Conservation (phyloP, 2,888 invertebrate genomes). For the Octonoba sinensis region DNA sequence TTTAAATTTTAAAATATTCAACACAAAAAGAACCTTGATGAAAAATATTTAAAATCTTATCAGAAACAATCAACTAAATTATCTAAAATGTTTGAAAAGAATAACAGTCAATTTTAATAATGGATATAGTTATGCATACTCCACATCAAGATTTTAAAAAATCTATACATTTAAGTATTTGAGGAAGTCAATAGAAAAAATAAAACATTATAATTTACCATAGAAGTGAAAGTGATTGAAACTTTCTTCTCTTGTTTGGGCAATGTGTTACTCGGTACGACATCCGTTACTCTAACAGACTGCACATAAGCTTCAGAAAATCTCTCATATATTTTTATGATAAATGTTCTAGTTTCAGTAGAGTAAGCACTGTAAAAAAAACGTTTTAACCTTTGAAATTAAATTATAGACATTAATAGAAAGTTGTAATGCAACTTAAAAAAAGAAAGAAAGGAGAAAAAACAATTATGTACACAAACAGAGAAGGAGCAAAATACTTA, state of each 20-base stretch:
- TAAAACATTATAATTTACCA: constrained; percentile 3
- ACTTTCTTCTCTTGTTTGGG: constrained; percentile 23
- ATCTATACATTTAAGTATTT: neutral
- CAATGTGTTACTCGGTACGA: neutral
- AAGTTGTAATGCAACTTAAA: too few relatives aligned
- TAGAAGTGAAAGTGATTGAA: constrained; percentile 10
- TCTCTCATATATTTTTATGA: constrained; percentile 14
- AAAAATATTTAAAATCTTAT: too few relatives aligned
- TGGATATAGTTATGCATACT: too few relatives aligned
- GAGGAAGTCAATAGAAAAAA: neutral
- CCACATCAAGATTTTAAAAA: constrained; percentile 2
- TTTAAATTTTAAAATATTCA: too few relatives aligned
- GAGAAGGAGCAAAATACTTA: neutral
- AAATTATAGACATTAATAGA: neutral
- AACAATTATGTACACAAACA: too few relatives aligned
- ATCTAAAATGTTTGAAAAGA: too few relatives aligned
- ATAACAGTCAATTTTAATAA: too few relatives aligned
- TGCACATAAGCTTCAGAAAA: constrained; percentile 3
- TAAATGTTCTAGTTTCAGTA: neutral
- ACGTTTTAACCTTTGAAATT: neutral
- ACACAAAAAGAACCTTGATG: too few relatives aligned
- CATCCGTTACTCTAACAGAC: constrained; percentile 16
- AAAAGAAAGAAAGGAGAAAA: too few relatives aligned
- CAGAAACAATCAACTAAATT: too few relatives aligned
- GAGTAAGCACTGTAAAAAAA: constrained; percentile 23